Percentiles rank a stretch among this genome's conserved stretches.
phyloP scores from a whole-genome alignment of 2,113 vertebrate genomes.

The Pseudopodoces humilis region DNA sequence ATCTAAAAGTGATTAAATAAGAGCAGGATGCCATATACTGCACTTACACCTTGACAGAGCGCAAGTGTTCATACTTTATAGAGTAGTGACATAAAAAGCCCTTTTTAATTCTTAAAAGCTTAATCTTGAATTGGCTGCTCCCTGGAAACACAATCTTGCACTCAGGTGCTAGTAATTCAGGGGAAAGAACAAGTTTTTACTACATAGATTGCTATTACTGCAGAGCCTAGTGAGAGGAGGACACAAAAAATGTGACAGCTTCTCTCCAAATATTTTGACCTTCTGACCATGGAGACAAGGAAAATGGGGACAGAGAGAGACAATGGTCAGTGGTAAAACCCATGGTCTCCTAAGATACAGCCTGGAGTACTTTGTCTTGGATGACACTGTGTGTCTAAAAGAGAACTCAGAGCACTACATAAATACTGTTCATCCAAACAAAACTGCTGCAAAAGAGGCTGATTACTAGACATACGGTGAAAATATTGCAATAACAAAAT shows the following conservation, averaged over 20 bases:
- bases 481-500: neutral
- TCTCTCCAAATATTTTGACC: neutral
- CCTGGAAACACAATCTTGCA: neutral
- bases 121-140: neutral
- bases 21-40: neutral
- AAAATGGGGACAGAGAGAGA: neutral
- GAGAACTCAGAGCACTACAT: neutral
- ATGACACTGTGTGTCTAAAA: neutral
- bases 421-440: neutral
- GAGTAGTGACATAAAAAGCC: neutral
- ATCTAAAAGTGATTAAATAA: neutral
- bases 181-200: neutral
- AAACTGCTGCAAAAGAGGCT: neutral
- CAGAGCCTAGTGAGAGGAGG: neutral
- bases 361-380: neutral
- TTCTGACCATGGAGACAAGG: neutral
- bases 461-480: neutral
- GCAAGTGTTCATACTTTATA: neutral
- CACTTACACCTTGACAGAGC: neutral
- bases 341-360: neutral
- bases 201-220: neutral
- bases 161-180: neutral
- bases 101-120: neutral
- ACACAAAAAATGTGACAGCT: neutral
- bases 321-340: neutral